phyloP scores from a whole-genome alignment of 2,797 vertebrate genomes.

The Pempheris klunzingeri region DNA sequence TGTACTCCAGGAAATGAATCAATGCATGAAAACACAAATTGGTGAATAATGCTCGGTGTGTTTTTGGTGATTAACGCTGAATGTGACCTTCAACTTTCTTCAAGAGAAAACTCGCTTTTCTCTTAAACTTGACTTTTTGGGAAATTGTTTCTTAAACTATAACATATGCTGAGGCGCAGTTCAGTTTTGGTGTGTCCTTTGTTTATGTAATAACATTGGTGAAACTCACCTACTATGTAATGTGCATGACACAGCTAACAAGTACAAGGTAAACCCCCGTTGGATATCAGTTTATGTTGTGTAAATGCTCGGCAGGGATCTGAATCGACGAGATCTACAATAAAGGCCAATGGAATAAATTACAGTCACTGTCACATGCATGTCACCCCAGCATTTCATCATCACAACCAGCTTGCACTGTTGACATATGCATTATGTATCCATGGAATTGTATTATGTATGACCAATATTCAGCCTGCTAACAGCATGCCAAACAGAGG shows the following conservation, averaged over 20 bases:
- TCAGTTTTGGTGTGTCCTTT: neutral
- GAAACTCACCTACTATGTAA: neutral
- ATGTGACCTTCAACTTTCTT: neutral
- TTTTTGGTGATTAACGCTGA: neutral
- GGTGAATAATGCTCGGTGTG: too few relatives aligned
- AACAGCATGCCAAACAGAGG: constrained; percentile 38
- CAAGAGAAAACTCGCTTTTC: neutral
- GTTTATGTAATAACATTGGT: neutral
- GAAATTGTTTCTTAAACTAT: neutral
- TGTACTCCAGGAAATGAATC: too few relatives aligned
- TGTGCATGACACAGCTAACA: neutral
- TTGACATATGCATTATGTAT: constrained; percentile 17
- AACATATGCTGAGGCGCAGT: neutral
- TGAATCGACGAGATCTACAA: neutral
- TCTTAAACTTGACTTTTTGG: neutral
- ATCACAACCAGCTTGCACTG: constrained; percentile 1
- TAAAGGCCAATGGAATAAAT: constrained; percentile 3
- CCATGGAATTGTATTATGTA: constrained; percentile 39
- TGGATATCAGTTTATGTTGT: neutral
- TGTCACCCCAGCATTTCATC: neutral
- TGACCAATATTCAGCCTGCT: constrained; percentile 25
- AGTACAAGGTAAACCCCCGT: neutral
- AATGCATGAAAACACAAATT: too few relatives aligned
- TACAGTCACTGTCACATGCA: constrained; percentile 4
- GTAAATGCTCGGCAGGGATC: neutral